Evolutionary conservation across 1,140 invertebrate species (phyloP).

Genomic region (Pseudomyrmex concolor): DNA sequence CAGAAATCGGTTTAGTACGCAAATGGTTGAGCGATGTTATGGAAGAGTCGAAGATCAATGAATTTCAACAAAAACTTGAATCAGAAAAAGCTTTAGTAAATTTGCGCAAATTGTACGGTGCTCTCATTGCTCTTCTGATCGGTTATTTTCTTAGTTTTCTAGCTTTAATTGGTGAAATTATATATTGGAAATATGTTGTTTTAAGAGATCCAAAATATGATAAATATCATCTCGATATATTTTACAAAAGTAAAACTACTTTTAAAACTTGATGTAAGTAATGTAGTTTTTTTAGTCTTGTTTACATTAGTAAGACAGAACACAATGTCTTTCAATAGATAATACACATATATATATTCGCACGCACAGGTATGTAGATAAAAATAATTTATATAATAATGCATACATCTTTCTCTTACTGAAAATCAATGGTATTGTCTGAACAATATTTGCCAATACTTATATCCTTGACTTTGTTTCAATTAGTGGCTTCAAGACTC

Average conservation of each 20-base stretch:
- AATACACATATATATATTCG: neutral
- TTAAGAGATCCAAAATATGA: conserved; percentile 89
- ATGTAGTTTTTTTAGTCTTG: neutral
- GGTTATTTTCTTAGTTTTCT: conserved; percentile 88
- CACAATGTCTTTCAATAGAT: neutral
- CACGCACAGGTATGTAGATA: no score
- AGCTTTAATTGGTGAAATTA: conserved; percentile 86
- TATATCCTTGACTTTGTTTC: no score
- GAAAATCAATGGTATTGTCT: no score
- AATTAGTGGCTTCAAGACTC: no score
- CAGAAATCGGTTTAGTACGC: conserved; percentile 90
- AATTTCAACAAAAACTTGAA: conserved; percentile 83
- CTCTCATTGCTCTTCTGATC: conserved; percentile 88
- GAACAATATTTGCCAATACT: no score
- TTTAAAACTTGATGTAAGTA: neutral
- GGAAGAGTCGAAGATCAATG: conserved; percentile 84
- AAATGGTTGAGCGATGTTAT: conserved; percentile 93
- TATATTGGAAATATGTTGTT: conserved; percentile 89
- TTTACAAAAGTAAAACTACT: conserved; percentile 77
- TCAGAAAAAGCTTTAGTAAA: conserved; percentile 90
- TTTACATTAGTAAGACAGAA: no score
- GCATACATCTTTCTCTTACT: no score
- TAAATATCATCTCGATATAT: conserved; percentile 87
- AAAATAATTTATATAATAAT: no score
- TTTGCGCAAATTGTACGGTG: conserved; percentile 91